Base-by-base conservation (phyloP, 2,113 vertebrate genomes). In the Himantopus leucocephalus region DNA sequence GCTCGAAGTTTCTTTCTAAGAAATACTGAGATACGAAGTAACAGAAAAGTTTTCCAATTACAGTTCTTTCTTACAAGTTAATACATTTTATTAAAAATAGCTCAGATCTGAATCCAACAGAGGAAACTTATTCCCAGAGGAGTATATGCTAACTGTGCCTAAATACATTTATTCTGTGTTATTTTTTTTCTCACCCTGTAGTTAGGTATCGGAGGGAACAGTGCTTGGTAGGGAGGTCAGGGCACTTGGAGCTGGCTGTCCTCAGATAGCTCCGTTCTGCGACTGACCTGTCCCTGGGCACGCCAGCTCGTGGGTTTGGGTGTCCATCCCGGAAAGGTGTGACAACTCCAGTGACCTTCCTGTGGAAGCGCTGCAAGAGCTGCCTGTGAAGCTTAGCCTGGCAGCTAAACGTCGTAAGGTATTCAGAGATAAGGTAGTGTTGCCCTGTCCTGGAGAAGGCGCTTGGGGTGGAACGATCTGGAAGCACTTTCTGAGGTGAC, bases 71-170 rank as follows among this genome's bases (percentile, higher is more conserved):
- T 94, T 88, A 29, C 50, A 55, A 56, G 80, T 94, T 92, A 92
- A 94, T 94, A 43, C 26, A 1, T 91, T 95, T 90, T 79, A 80
- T 93, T 97, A 90, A 93, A 96, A 94, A 93, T 93, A 95, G 86
- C 89, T 94, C 87, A 66, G 55, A 88, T 90, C 87, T 80, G 63
- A 94, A 88, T 92, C 66, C 84, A 82, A 32, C 58, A 70, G 74
- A 82, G 88, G 62, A 95, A 93, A 53, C 19, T 60, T 90, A 86
- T 53, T 95, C 94, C 77, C 90, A 66, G 71, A 90, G 71, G 87
- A 80, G 24, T 56, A 6, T 70, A 19, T 39, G 47, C 78, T 91
- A 85, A 83, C 74, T 88, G 62, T 63, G 50, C 86, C 74, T 87
- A 29, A 82, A 77, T 60, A 55, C 34, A 55, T 45, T 83, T 37